Evolutionary conservation across 1,140 invertebrate species (phyloP).

Genomic region (Drusus annulatus): DNA sequence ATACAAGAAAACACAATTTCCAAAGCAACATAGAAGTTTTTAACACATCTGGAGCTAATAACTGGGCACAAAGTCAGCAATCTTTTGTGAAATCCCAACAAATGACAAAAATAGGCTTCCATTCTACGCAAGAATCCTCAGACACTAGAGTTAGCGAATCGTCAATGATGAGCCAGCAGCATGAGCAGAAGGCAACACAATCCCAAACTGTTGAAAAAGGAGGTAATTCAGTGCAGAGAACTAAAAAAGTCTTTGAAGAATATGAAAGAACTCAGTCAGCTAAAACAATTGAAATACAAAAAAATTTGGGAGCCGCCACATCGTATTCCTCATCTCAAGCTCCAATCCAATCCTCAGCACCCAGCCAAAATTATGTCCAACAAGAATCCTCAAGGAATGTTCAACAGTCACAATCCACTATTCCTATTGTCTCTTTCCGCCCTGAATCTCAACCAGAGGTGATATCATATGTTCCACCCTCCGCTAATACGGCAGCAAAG

Average conservation of each 20-base stretch:
- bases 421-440: slow-evolving; percentile 31
- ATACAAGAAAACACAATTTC: slow-evolving; percentile 60
- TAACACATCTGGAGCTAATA: slow-evolving; percentile 60
- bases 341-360: slow-evolving; percentile 31
- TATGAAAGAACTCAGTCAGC: slow-evolving; percentile 75
- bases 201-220: slow-evolving; percentile 71
- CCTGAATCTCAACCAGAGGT: slow-evolving; percentile 40
- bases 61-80: slow-evolving; percentile 62
- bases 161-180: slow-evolving; percentile 65
- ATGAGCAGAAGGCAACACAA: slow-evolving; percentile 65
- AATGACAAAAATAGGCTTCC: slow-evolving; percentile 64
- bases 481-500: slow-evolving; percentile 64
- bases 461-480: slow-evolving; percentile 59
- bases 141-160: slow-evolving; percentile 65
- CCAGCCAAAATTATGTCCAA: slow-evolving; percentile 40
- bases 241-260: slow-evolving; percentile 76
- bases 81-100: slow-evolving; percentile 61
- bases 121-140: slow-evolving; percentile 62
- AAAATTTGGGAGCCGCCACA: slow-evolving; percentile 27
- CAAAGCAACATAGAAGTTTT: slow-evolving; percentile 59
- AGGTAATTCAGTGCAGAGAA: slow-evolving; percentile 73
- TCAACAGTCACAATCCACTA: slow-evolving; percentile 25
- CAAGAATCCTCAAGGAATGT: slow-evolving; percentile 11
- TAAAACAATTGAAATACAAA: slow-evolving; percentile 75
- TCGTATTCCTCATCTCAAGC: slow-evolving; percentile 40